These are phyloP conservation scores for Pelodiscus sinensis DNA, from an alignment of 2,113 vertebrate genomes.

Conservation along the genomic window DNA sequence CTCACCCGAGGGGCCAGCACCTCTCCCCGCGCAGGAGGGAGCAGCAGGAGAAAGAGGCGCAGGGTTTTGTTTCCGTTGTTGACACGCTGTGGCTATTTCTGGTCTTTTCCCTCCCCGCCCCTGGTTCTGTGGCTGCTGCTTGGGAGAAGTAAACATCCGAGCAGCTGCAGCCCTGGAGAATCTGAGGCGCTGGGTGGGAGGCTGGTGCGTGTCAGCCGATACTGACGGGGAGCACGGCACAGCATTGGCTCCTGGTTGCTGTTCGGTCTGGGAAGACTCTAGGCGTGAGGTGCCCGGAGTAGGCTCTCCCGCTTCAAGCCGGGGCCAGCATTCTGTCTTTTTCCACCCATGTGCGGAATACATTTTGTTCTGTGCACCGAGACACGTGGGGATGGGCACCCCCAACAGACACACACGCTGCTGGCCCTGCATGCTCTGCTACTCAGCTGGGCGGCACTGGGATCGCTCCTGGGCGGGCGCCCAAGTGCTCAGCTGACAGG, in stretches of 20 bases:
- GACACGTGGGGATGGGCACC: too few relatives aligned
- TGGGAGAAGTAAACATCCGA: background rate
- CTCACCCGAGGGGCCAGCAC: background rate
- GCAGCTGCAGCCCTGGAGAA: background rate
- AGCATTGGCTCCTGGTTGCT: background rate
- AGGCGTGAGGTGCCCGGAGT: background rate
- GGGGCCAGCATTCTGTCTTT: too few relatives aligned
- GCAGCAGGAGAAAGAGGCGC: background rate
- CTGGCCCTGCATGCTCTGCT: too few relatives aligned
- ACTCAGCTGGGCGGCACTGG: too few relatives aligned
- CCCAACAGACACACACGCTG: too few relatives aligned
- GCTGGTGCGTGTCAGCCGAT: background rate
- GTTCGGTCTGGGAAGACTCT: background rate
- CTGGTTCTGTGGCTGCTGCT: background rate
- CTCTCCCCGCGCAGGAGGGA: background rate
- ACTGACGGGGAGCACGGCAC: background rate
- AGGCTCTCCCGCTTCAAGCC: background rate
- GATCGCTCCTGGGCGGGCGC: too few relatives aligned
- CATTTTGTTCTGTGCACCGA: too few relatives aligned
- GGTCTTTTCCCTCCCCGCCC: background rate
- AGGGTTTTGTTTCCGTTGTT: background rate
- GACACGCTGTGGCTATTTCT: background rate
- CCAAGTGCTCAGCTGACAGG: too few relatives aligned
- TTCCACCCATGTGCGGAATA: too few relatives aligned
- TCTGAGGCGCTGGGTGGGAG: background rate